phyloP scores from a whole-genome alignment of 2,797 vertebrate species.

The Artibeus jamaicensis region DNA sequence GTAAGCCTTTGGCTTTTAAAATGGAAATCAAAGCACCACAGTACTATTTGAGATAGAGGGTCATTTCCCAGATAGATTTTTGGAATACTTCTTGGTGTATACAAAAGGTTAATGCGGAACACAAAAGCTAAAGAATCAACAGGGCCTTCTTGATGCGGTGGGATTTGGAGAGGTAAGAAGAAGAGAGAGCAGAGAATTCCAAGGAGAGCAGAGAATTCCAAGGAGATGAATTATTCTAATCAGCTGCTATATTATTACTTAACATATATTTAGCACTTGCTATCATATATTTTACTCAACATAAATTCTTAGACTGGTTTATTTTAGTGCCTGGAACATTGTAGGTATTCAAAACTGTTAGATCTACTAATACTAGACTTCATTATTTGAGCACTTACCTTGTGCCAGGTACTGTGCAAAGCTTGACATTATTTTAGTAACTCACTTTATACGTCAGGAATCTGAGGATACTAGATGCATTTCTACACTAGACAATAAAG shows the following conservation, averaged over 20 bases:
- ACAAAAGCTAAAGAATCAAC: neutral
- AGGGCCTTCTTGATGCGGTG: neutral
- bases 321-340: neutral
- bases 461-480: neutral
- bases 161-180: neutral
- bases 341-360: neutral
- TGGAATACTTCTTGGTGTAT: neutral
- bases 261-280: neutral
- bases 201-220: neutral
- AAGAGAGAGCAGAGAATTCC: neutral
- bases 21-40: neutral
- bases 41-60: neutral
- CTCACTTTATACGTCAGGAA: neutral
- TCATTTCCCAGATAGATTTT: conserved; percentile 17
- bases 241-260: neutral
- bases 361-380: neutral
- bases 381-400: neutral
- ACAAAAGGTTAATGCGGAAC: neutral
- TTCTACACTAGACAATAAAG: neutral
- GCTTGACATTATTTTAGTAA: neutral
- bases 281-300: neutral
- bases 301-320: neutral
- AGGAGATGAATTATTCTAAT: conserved; percentile 13
- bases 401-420: neutral
- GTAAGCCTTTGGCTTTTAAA: neutral